Evolutionary conservation across 1,140 invertebrate species (phyloP), one percentile per base, ranked within the genome.

Genomic region (Hylyphantes graminicola): DNA sequence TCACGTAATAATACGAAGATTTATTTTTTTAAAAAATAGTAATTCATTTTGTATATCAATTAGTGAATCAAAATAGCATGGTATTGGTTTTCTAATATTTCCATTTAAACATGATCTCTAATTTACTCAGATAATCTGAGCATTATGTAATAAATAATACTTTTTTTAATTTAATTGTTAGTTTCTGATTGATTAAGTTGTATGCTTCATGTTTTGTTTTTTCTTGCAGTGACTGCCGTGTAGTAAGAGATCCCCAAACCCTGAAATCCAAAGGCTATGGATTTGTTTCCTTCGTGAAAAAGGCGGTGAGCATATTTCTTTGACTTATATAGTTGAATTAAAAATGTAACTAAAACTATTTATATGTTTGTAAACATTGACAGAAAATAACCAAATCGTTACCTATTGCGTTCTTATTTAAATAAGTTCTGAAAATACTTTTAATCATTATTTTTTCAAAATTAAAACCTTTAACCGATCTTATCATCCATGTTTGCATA

Each of bases 261-360:
- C 92, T 98, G 87, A 99, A 99, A 92, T 99, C 98, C 68, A 99
- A 99, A 92, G 98, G 98, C 86, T 99, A 99, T 92, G 98, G 98
- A 51, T 99, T 99, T 91, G 98, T 99, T 15, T 99, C 98, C 6
- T 99, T 99, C 91, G 94, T 98, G 86, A 99, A 99, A 91, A 98
- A 98, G 93, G 94, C 85, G 74, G 85, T 86, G 79, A 78, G 85
- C 83, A 35, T 48, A 11, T 48, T 65, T 57, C 35, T 35, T 35
- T 35, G 5, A 35, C 35, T 35, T 35, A 5, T 35, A 35, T 35
- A 35, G 35, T 35, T 35, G 5, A 35, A 35, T 35, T 35, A 35
- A 35, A 35, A 35, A 35, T 2, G 1, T 5, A 35, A 35, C 35
- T 35, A 35, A 35, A 35, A 35, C 35, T 35, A 35, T 5, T 35